Base-by-base conservation (phyloP, 1,140 invertebrate species). In the Drosophila oshimai region DNA sequence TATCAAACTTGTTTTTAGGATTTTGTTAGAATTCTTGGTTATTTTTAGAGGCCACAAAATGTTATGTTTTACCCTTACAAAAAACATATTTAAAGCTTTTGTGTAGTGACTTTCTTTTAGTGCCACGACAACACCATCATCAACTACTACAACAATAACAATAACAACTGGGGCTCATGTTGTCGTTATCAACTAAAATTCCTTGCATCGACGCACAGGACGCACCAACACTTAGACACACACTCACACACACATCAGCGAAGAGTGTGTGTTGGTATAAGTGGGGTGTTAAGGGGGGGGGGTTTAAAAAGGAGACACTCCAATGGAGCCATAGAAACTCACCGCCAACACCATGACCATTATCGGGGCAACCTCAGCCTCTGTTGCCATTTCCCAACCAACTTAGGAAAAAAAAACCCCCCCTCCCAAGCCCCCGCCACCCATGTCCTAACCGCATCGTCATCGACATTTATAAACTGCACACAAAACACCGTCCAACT, bases 381-480 rank as follows among this genome's bases (percentile, higher is more conserved):
- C 53, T 31, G 26, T 28, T 29, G 44, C 42, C 58, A 61, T 64
- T 64, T 64, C 28, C 54, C 60, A 12, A 62, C 37, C 65, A 60
- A 49, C 65, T 55, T n/a, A n/a, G n/a, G n/a, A n/a, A n/a, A n/a
- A 60, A 60, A 31, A 37, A 37, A 42, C 24, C 22, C 26, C 18
- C 42, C 4, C 10, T 7, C 12, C 33, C 22, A n/a, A 12, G 34
- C 6, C 3, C 4, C 4, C 17, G 2, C 26, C 46, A 37, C 37
- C 13, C 20, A 31, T 71, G 17, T 45, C 31, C 18, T 33, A 31
- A 37, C 49, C 57, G 58, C 73, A 47, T 47, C 64, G 64, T 53
- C 77, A 78, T 72, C 74, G 75, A 78, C 79, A 84, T 84, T 84
- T 84, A 84, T 84, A 84, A 86, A 84, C 79, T 84, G 70, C 75